These are phyloP conservation scores for Tympanoctomys barrerae DNA, from an alignment of 2,797 vertebrate species.

Conservation along the genomic window DNA sequence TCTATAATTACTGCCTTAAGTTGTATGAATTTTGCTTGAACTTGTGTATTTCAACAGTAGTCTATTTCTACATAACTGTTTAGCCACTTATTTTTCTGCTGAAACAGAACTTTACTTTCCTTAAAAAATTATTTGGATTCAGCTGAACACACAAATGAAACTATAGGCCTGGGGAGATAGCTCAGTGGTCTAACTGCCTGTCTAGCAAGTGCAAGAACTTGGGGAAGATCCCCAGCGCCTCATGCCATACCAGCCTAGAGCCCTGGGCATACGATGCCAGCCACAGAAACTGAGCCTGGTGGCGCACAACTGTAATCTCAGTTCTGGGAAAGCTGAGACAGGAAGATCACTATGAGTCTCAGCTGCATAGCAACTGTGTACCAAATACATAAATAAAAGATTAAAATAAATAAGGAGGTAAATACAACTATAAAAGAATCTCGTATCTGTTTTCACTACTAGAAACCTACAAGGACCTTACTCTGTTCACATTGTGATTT, in stretches of 20 bases:
- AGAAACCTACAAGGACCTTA: neutral
- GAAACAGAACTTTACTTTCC: neutral
- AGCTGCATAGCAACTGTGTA: too few relatives aligned
- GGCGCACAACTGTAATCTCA: too few relatives aligned
- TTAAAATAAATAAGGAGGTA: neutral
- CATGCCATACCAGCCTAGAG: too few relatives aligned
- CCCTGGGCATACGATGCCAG: too few relatives aligned
- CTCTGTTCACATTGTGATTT: neutral
- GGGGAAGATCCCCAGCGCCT: too few relatives aligned
- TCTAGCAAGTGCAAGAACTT: too few relatives aligned
- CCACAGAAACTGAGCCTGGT: too few relatives aligned
- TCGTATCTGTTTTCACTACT: neutral
- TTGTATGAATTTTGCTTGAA: neutral
- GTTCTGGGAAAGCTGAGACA: too few relatives aligned
- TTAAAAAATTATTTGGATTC: neutral
- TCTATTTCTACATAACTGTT: neutral
- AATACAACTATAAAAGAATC: neutral
- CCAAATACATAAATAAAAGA: too few relatives aligned
- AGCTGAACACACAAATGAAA: neutral
- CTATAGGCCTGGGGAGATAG: too few relatives aligned
- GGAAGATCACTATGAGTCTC: too few relatives aligned
- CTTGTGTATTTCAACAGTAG: neutral
- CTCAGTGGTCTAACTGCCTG: too few relatives aligned
- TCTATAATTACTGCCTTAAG: conserved; percentile 15
- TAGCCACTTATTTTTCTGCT: neutral